Evolutionary conservation across 2,113 vertebrate species (phyloP), one percentile per base, ranked within the genome.

Genomic region (Helogale parvula): DNA sequence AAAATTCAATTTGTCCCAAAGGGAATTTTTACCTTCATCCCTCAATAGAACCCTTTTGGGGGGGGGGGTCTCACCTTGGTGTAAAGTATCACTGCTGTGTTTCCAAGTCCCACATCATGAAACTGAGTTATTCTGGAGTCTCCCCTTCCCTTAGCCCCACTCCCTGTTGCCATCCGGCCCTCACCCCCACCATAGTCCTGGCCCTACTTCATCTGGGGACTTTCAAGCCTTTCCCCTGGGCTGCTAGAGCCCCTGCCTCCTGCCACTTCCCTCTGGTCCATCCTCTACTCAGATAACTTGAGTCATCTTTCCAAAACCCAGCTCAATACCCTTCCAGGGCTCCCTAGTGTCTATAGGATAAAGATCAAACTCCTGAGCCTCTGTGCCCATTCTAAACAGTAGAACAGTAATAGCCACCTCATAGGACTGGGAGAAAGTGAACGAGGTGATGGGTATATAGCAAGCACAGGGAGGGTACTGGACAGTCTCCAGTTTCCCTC

Each of bases 391-490:
- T n/a, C 35, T 25, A 19, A 74, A 69, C 29, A 15, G 29, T 13
- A 45, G 16, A 19, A 41, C 0, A 47, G 57, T 9, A 38, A 25
- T 0, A 60, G 33, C 25, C 38, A 35, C 10, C n/a, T 29, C 2
- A 10, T 15, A 29, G 54, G 16, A 1, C 27, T 17, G 12, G 13
- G 47, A 80, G 60, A 33, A 41, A 77, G 52, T 4, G 25, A 35
- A 25, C 1, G 35, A 47, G 41, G 35, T 4, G 15, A 33, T 3
- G 16, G 19, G 10, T 3, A 1, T 0, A 41, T 33, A 79, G 16
- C 47, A 79, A 79, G 35, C 6, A 3, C 38, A 2, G 2, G 2
- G 8, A 16, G 5, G 63, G 47, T 0, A 10, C 19, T 13, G 11
- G 84, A 23, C 29, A 15, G 7, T 50, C 45, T 12, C 57, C 8